Evolutionary conservation across 2,888 invertebrate genomes (phyloP).

Genomic region (Belgica antarctica): DNA sequence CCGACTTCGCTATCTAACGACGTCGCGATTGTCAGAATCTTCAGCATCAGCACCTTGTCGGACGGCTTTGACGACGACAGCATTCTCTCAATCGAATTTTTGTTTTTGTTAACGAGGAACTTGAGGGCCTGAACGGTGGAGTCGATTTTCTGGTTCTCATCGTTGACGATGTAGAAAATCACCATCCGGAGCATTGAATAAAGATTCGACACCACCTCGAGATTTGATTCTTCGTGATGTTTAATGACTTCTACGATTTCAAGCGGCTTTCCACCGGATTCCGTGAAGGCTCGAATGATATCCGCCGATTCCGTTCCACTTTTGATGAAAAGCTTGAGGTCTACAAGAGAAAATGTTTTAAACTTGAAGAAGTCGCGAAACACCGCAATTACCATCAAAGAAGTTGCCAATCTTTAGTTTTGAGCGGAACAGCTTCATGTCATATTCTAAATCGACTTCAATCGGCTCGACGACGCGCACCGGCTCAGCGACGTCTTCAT

Average conservation of each 20-base stretch:
- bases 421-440: slow-evolving; percentile 19
- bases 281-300: neutral
- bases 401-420: slow-evolving; percentile 23
- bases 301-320: neutral
- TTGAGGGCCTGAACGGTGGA: slow-evolving; percentile 13
- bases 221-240: slow-evolving; percentile 7
- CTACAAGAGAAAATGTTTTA: neutral
- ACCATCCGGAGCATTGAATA: slow-evolving; percentile 3
- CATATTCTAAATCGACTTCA: neutral
- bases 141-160: neutral
- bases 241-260: slow-evolving; percentile 35
- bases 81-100: slow-evolving; percentile 21
- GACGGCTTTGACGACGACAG: slow-evolving; percentile 2
- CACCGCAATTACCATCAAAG: slow-evolving; percentile 17
- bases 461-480: no score
- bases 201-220: neutral
- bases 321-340: slow-evolving; percentile 28
- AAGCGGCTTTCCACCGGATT: slow-evolving; percentile 7
- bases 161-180: neutral
- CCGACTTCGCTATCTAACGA: slow-evolving; percentile 19
- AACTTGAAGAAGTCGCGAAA: neutral
- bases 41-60: slow-evolving; percentile 15
- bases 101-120: slow-evolving; percentile 19
- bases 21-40: slow-evolving; percentile 19
- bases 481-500: neutral